These are phyloP conservation scores for Adineta ricciae DNA, from an alignment of 2,888 invertebrate genomes.

Conservation along the genomic window DNA sequence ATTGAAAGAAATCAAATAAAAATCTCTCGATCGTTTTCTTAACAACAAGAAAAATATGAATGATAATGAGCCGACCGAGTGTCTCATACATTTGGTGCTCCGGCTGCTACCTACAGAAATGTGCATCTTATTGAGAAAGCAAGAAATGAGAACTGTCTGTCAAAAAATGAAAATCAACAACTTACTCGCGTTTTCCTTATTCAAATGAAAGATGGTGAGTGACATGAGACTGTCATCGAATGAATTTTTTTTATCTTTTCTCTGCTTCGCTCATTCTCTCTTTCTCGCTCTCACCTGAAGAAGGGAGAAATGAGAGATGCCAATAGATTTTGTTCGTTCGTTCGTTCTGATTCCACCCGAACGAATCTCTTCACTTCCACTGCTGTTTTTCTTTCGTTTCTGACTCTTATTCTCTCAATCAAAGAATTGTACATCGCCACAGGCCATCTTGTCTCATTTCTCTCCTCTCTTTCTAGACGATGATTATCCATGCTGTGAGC, in stretches of 20 bases:
- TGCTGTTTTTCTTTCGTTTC: not conserved
- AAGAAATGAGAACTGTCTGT: not conserved
- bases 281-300: not conserved
- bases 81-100: conserved; percentile 9
- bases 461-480: not conserved
- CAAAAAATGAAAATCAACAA: not conserved
- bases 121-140: not conserved
- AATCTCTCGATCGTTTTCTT: not conserved
- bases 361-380: not conserved
- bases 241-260: conserved; percentile 1
- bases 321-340: not conserved
- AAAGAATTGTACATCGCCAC: not conserved
- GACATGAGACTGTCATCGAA: not conserved
- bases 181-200: not conserved
- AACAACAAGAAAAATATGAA: not conserved
- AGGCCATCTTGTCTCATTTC: conserved; percentile 4
- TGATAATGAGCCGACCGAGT: conserved; percentile 10
- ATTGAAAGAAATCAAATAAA: not conserved
- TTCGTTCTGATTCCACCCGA: conserved; percentile 2
- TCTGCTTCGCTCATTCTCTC: not conserved
- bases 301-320: not conserved
- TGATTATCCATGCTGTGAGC: conserved; percentile 14
- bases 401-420: not conserved
- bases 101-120: not conserved
- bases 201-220: conserved; percentile 2